phyloP scores from a whole-genome alignment of 2,113 vertebrate species.

The Ardeotis arabs region DNA sequence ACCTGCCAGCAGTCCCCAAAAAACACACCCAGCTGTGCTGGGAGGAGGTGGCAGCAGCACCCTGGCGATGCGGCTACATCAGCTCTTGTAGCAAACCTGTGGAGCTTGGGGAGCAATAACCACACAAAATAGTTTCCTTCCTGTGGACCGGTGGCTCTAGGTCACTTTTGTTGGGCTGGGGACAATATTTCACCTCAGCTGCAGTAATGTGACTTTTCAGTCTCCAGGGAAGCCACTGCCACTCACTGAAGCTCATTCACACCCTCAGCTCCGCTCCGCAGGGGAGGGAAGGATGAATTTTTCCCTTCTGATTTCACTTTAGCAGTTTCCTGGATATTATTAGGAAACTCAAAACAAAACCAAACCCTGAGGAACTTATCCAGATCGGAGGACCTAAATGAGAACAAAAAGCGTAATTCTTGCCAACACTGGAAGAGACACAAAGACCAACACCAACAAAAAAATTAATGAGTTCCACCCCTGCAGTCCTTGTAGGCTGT shows the following conservation, averaged over 20 bases:
- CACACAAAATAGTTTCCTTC: neutral
- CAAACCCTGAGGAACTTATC: neutral
- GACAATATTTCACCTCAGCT: neutral
- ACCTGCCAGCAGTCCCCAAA: neutral
- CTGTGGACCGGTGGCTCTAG: neutral
- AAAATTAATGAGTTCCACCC: slow-evolving; percentile 14
- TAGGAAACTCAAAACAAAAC: neutral
- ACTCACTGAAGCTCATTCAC: neutral
- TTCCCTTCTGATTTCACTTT: neutral
- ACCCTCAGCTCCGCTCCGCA: neutral
- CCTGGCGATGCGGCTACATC: fast-evolving
- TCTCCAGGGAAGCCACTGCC: neutral
- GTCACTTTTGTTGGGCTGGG: neutral
- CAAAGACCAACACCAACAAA: slow-evolving; percentile 7
- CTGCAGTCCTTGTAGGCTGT: neutral
- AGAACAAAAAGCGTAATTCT: neutral
- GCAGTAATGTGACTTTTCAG: neutral
- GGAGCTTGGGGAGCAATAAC: neutral
- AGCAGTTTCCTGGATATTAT: neutral
- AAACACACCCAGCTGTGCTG: fast-evolving
- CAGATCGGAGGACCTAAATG: neutral
- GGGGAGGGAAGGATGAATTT: neutral
- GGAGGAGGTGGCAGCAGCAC: neutral
- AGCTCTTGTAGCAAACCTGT: neutral
- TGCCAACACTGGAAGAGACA: neutral